Evolutionary conservation across 1,140 invertebrate species (phyloP), one percentile per base, ranked within the genome.

Genomic region (Magallana angulata): DNA sequence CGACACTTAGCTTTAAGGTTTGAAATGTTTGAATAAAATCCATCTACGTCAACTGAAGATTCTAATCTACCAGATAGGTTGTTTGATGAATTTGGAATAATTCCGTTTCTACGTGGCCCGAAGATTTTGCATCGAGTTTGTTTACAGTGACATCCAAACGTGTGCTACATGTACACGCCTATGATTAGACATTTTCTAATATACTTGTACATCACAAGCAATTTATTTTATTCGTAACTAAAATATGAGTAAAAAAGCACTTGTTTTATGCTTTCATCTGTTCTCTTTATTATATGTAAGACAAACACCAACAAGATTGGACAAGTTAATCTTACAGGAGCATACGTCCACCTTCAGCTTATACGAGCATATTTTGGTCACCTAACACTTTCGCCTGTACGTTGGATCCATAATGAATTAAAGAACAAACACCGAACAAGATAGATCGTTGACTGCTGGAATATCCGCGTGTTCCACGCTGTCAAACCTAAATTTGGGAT

Each of bases 81-180:
- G 30, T 36, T 71, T 71, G 8, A 24, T 30, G 24, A 71, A 71
- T 71, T 71, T 76, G 68, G 68, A 36, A 76, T 76, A 76, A 3
- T 76, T 76, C 68, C 36, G 68, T 76, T 36, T 76, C 68, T 76
- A 76, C 30, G 68, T 76, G 68, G 24, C 30, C 36, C 18, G 12
- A 30, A 8, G 12, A 76, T 12, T 76, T 12, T 5, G 9, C 68
- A 30, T 12, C 14, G 24, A 30, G 68, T 76, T 36, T 76, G 18
- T 76, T 76, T 76, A 30, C 68, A 64, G 11, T 7, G 24, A 76
- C 64, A 4, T 76, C 36, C 12, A 76, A 76, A 48, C 1, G 14
- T 62, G 60, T 62, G 14, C 11, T 62, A 62, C 18, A 62, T 62
- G 2, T 62, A 30, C 18, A 16, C 24, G 6, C 8, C 5, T 24